Evolutionary conservation across 2,113 vertebrate genomes (phyloP).

Genomic region (Chitala chitala): DNA sequence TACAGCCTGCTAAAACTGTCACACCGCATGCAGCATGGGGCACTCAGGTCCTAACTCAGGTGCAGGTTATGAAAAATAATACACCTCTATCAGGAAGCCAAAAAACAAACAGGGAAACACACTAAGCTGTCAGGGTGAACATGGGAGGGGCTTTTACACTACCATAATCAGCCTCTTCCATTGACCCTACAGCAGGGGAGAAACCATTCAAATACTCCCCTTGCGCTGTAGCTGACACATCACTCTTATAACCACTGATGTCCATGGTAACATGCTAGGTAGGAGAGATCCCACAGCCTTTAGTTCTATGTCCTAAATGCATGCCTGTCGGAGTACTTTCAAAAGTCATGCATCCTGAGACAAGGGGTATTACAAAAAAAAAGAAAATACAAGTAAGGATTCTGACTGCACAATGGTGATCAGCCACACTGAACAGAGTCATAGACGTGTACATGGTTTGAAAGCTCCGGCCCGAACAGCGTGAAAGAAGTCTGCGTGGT

Average conservation of each 20-base stretch:
- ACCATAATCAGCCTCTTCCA: too few relatives aligned
- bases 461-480: too few relatives aligned
- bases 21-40: background rate
- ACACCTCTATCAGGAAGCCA: background rate
- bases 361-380: background rate
- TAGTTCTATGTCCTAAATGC: too few relatives aligned
- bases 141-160: too few relatives aligned
- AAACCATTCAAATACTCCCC: too few relatives aligned
- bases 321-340: background rate
- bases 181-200: too few relatives aligned
- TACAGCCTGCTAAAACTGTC: background rate
- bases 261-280: too few relatives aligned
- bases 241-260: too few relatives aligned
- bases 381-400: too few relatives aligned
- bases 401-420: background rate
- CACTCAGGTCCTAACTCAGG: too few relatives aligned
- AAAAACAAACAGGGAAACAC: background rate
- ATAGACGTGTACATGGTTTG: background rate
- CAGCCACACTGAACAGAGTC: background rate
- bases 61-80: background rate
- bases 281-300: too few relatives aligned
- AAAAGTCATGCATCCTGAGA: background rate
- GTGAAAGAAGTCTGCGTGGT: constrained; percentile 31
- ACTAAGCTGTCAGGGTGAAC: background rate
- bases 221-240: too few relatives aligned